Percentiles rank a stretch among this genome's conserved stretches.
Evolutionary conservation across 2,113 vertebrate genomes (phyloP).

Genomic region (Setophaga kirtlandii): DNA sequence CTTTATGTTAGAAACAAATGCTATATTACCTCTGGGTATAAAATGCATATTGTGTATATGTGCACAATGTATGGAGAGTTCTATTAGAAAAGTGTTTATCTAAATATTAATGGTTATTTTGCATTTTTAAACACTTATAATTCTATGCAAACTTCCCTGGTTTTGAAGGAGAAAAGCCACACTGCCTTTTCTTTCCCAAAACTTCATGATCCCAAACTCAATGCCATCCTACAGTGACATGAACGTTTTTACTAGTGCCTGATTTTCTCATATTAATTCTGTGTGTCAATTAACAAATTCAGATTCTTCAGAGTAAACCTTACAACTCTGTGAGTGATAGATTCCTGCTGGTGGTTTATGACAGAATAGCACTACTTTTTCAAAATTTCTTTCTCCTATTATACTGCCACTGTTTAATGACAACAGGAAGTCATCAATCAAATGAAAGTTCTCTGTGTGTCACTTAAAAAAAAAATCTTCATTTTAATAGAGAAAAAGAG

Average conservation of each 20-base stretch:
- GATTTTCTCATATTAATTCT: constrained; percentile 6
- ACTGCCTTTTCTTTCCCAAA: background rate
- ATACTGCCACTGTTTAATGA: constrained; percentile 20
- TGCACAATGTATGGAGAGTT: background rate
- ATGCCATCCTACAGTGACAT: background rate
- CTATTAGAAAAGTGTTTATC: background rate
- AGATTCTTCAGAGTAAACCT: constrained; percentile 40
- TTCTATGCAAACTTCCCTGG: background rate
- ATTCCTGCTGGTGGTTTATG: constrained; percentile 38
- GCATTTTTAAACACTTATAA: background rate
- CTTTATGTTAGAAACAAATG: background rate
- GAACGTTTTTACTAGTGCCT: background rate
- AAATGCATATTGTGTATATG: background rate
- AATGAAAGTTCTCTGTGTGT: constrained; percentile 33
- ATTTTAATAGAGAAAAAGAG: constrained; percentile 56
- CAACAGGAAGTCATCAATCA: constrained; percentile 69
- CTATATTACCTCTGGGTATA: background rate
- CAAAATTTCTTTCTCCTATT: constrained; percentile 37
- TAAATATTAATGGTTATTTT: background rate
- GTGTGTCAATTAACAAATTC: constrained; percentile 46
- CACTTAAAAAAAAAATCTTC: constrained; percentile 1
- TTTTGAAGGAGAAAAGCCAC: background rate
- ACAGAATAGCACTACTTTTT: constrained; percentile 22
- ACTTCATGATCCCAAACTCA: background rate
- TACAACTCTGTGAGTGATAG: constrained; percentile 13